Conservation (phyloP, 2,113 vertebrate species). For the Sus scrofa region T2T-Sscrofa CM000812.6:198728501-198729000, state of each 20-base stretch:
- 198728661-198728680: neutral
- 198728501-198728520: neutral
- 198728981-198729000: neutral
- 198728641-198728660: neutral
- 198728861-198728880: neutral
- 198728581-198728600: constrained; percentile 42
- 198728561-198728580: neutral
- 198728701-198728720: neutral
- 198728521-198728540: neutral
- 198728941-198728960: neutral
- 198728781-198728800: neutral
- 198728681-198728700: neutral
- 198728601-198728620: neutral
- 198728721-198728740: neutral
- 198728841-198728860: neutral
- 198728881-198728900: neutral
- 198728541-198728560: constrained; percentile 7
- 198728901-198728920: neutral
- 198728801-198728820: neutral
- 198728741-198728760: neutral
- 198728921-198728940: neutral
- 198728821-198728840: constrained; percentile 13
- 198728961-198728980: neutral
- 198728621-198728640: neutral
- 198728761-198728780: neutral